A percentile compares a stretch with the other conserved stretches of the same genome.
phyloP scores from a whole-genome alignment of 2,113 vertebrate species.

The Neolamprologus tretocephalus region DNA sequence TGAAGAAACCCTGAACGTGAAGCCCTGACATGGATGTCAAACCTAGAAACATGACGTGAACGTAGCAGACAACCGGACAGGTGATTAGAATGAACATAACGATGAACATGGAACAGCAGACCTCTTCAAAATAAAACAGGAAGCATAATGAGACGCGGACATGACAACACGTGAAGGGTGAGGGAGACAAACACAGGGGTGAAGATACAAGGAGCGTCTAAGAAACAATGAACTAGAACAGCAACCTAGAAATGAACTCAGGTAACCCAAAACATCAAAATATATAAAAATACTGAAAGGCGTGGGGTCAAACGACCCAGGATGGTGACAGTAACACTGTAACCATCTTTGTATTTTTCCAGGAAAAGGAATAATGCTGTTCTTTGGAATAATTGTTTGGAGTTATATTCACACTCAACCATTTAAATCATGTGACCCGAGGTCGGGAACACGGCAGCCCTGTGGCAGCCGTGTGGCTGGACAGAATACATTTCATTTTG shows the following conservation, averaged over 20 bases:
- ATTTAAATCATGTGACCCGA: background rate
- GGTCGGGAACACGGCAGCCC: background rate
- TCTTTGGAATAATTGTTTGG: background rate
- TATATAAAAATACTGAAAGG: background rate
- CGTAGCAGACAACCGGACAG: accelerated
- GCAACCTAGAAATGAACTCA: background rate
- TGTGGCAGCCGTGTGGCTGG: background rate
- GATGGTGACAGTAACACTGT: background rate
- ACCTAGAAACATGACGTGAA: background rate
- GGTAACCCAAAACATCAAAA: background rate
- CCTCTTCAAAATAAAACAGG: background rate
- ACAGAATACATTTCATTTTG: background rate
- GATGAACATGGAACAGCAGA: background rate
- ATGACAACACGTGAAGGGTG: background rate
- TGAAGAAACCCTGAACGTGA: accelerated
- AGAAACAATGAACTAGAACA: background rate
- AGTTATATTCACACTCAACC: background rate
- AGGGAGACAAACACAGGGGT: background rate
- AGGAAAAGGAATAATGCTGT: background rate
- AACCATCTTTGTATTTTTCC: background rate
- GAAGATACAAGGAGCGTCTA: accelerated
- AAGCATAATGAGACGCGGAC: accelerated
- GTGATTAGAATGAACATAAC: too few relatives aligned
- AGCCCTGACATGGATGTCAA: background rate
- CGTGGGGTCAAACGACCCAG: background rate